These are phyloP conservation scores for Anhinga anhinga DNA, from an alignment of 2,113 vertebrate species.

Conservation along the genomic window DNA sequence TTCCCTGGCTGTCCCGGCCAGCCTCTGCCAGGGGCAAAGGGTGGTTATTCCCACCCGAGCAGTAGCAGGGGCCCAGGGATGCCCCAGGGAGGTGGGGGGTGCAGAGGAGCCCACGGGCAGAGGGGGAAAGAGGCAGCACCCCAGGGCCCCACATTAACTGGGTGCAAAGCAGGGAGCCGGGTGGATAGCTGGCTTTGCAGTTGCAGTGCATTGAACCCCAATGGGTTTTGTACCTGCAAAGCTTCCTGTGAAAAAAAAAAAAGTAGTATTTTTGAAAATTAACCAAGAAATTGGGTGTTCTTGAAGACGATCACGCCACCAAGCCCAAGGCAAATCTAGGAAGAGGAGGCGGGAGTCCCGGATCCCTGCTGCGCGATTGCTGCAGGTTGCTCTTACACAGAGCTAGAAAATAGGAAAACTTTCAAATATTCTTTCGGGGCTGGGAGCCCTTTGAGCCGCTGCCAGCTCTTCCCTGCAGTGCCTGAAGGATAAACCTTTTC, in stretches of 20 bases:
- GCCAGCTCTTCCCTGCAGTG: neutral
- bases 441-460: neutral
- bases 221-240: neutral
- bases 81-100: fast-evolving
- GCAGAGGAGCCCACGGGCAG: neutral
- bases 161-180: neutral
- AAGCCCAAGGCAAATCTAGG: neutral
- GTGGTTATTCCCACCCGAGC: neutral
- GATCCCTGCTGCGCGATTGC: neutral
- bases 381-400: neutral
- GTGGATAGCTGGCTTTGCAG: neutral
- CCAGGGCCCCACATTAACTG: neutral
- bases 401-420: conserved; percentile 11
- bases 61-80: neutral
- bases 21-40: neutral
- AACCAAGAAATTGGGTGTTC: neutral
- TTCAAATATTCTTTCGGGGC: neutral
- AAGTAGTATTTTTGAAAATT: neutral
- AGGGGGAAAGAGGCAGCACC: neutral
- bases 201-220: neutral
- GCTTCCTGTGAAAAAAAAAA: neutral
- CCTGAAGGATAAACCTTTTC: neutral
- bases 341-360: neutral
- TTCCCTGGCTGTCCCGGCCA: neutral
- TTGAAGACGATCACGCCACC: neutral